Percentiles rank a stretch among this genome's conserved stretches.
Conservation (phyloP, 2,888 invertebrate genomes). For the Cephus runcator region DNA sequence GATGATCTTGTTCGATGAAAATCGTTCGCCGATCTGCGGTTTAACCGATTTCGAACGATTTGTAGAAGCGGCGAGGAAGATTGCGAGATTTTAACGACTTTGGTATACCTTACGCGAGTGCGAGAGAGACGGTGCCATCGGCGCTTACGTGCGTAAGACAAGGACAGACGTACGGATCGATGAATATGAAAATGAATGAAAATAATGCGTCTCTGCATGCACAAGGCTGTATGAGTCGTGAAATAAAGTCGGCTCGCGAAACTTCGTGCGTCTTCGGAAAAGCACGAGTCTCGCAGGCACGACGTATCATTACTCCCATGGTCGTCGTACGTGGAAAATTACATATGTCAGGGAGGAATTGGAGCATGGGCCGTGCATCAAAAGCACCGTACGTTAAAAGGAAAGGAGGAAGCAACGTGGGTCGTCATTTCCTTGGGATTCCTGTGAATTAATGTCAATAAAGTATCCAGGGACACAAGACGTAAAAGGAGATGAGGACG, state of each 20-base stretch:
- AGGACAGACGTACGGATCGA: not conserved
- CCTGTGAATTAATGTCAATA: not conserved
- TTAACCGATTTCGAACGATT: not conserved
- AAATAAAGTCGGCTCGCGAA: too few relatives aligned
- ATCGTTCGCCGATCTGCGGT: too few relatives aligned
- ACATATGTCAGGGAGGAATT: not conserved
- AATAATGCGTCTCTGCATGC: too few relatives aligned
- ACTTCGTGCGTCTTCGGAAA: not conserved
- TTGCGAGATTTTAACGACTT: not conserved
- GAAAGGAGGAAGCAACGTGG: not conserved
- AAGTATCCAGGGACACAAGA: not conserved
- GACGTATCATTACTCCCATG: not conserved
- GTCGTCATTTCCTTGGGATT: not conserved
- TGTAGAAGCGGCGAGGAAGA: not conserved
- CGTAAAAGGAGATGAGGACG: not conserved
- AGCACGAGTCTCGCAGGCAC: too few relatives aligned
- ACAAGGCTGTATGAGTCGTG: too few relatives aligned
- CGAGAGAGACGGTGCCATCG: not conserved
- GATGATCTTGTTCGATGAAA: too few relatives aligned
- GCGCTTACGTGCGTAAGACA: not conserved
- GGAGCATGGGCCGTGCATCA: not conserved
- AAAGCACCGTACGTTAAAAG: not conserved
- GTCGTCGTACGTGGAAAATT: not conserved
- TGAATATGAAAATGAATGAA: too few relatives aligned
- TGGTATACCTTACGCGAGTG: not conserved